A percentile compares a stretch with the other conserved stretches of the same genome.
These are phyloP conservation scores for Onychorhynchus coronatus DNA, from an alignment of 2,113 vertebrate genomes.

Conservation along the genomic window DNA sequence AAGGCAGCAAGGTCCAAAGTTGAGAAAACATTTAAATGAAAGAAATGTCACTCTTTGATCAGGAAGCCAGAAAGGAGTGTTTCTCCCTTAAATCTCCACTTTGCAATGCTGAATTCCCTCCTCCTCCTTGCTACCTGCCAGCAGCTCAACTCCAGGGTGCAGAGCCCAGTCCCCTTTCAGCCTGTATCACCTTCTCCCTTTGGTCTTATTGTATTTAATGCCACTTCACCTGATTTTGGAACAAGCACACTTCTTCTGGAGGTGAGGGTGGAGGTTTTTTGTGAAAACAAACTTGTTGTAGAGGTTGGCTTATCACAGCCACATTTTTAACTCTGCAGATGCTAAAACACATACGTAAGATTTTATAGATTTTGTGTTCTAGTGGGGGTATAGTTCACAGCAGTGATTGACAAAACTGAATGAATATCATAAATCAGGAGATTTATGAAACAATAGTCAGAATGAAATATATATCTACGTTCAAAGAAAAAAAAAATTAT, in stretches of 20 bases:
- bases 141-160: neutral
- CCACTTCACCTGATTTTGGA: neutral
- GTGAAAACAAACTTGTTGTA: neutral
- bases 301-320: neutral
- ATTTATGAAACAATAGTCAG: neutral
- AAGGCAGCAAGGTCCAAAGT: neutral
- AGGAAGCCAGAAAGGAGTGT: neutral
- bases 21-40: neutral
- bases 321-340: neutral
- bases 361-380: neutral
- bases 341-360: neutral
- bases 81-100: neutral
- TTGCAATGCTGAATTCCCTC: neutral
- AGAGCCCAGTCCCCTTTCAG: neutral
- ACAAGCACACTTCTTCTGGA: neutral
- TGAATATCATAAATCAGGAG: neutral
- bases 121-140: neutral
- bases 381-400: neutral
- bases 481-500: neutral
- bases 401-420: fast-evolving
- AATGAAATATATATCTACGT: neutral
- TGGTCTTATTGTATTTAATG: neutral
- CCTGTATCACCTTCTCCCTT: neutral
- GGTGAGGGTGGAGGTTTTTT: neutral
- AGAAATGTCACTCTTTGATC: neutral